Conservation (phyloP, 2,888 invertebrate genomes). For the Neoaliturus tenellus region DNA sequence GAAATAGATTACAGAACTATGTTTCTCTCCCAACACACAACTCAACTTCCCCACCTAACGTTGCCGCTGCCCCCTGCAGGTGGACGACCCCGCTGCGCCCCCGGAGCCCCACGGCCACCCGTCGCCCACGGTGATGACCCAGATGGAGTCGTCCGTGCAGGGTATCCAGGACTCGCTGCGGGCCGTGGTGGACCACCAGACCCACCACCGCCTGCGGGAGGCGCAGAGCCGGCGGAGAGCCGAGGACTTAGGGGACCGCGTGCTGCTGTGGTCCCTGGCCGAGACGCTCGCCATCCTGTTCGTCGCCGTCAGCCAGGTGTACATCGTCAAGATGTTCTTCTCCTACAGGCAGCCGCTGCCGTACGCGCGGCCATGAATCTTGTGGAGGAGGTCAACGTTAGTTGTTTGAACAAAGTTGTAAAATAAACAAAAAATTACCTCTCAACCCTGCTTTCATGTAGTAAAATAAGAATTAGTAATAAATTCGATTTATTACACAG, state of each 20-base stretch:
- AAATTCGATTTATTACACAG: too few species aligned
- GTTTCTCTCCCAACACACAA: too few species aligned
- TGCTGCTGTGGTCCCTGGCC: constrained; percentile 94
- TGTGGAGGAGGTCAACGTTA: too few species aligned
- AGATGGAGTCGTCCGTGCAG: constrained; percentile 96
- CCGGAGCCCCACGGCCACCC: constrained; percentile 74
- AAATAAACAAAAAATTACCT: too few species aligned
- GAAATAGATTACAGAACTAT: too few species aligned
- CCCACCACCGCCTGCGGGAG: constrained; percentile 96
- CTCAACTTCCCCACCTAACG: too few species aligned
- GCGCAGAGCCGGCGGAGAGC: constrained; percentile 96
- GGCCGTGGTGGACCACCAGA: constrained; percentile 95
- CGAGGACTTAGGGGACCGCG: constrained; percentile 96
- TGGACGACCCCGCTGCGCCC: neutral
- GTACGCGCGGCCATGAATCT: neutral
- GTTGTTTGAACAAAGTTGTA: too few species aligned
- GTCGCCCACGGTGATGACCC: constrained; percentile 81
- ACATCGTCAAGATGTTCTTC: constrained; percentile 95
- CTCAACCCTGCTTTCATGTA: too few species aligned
- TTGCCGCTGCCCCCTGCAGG: neutral
- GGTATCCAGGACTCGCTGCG: constrained; percentile 93
- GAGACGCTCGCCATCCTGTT: constrained; percentile 91
- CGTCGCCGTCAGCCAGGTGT: constrained; percentile 94
- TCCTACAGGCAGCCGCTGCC: constrained; percentile 73
- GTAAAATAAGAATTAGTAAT: too few species aligned